Conservation (phyloP, 2,888 invertebrate species). For the Matsumyia berberina region DNA sequence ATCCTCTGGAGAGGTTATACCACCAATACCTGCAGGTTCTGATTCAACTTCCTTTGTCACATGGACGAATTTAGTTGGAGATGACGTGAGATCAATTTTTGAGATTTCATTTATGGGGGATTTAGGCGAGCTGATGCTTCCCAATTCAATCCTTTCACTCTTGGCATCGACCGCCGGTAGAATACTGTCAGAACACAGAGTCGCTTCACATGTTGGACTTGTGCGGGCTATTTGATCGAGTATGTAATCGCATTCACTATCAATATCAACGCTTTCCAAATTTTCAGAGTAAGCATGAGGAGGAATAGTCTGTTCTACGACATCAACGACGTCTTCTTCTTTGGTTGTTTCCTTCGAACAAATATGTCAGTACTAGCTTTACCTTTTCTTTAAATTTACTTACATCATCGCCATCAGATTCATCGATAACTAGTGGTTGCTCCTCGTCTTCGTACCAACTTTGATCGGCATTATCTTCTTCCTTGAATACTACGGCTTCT, state of each 20-base stretch:
- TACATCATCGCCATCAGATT: conserved; percentile 33
- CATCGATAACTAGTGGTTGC: conserved; percentile 58
- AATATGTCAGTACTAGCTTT: background rate
- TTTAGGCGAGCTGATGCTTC: background rate
- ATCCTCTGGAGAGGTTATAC: background rate
- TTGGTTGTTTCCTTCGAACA: conserved; percentile 5
- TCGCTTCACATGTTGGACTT: background rate
- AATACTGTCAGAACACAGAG: background rate
- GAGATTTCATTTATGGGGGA: background rate
- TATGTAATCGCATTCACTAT: background rate
- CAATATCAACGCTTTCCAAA: too few species aligned
- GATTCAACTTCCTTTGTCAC: background rate
- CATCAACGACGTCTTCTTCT: conserved; percentile 24
- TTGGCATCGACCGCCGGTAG: too few species aligned
- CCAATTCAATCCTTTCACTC: background rate
- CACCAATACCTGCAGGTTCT: background rate
- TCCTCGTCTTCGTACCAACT: conserved; percentile 62
- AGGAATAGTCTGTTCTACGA: conserved; percentile 8
- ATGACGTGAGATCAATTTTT: conserved; percentile 14
- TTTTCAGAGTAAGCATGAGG: background rate
- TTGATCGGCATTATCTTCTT: background rate
- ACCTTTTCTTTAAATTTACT: background rate
- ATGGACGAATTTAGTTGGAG: background rate
- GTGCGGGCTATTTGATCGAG: background rate
- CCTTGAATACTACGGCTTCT: background rate